Evolutionary conservation across 2,888 invertebrate genomes (phyloP).

Genomic region (Archips xylosteana): DNA sequence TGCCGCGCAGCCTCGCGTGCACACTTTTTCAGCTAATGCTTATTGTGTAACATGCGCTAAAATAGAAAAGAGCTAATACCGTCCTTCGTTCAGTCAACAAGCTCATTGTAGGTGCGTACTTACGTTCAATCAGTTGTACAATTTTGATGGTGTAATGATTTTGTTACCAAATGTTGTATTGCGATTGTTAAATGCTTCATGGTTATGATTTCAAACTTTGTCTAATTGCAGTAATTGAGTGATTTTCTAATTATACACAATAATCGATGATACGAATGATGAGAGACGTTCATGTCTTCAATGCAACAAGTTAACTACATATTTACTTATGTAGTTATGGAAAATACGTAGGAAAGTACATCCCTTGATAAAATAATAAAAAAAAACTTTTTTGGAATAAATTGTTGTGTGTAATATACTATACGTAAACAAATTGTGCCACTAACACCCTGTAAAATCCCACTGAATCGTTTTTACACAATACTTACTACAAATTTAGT

Average conservation of each 20-base stretch:
- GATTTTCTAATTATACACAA: neutral
- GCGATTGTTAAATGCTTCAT: conserved; percentile 10
- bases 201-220: conserved; percentile 8
- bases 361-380: too few species aligned
- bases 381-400: too few species aligned
- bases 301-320: neutral
- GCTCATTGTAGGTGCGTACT: conserved; percentile 20
- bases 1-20: conserved; percentile 62
- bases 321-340: too few species aligned
- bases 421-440: too few species aligned
- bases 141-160: conserved; percentile 23
- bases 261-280: neutral
- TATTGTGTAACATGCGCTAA: conserved; percentile 76
- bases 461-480: neutral
- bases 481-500: neutral
- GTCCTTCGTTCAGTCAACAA: conserved; percentile 51
- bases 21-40: conserved; percentile 59
- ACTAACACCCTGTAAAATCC: neutral
- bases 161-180: conserved; percentile 17
- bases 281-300: neutral
- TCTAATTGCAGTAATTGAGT: conserved; percentile 4
- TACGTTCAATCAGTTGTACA: conserved; percentile 32
- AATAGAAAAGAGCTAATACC: conserved; percentile 72
- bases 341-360: too few species aligned
- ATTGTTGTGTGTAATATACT: too few species aligned